phyloP scores from a whole-genome alignment of 1,140 invertebrate genomes.

The Drosophila lini region DNA sequence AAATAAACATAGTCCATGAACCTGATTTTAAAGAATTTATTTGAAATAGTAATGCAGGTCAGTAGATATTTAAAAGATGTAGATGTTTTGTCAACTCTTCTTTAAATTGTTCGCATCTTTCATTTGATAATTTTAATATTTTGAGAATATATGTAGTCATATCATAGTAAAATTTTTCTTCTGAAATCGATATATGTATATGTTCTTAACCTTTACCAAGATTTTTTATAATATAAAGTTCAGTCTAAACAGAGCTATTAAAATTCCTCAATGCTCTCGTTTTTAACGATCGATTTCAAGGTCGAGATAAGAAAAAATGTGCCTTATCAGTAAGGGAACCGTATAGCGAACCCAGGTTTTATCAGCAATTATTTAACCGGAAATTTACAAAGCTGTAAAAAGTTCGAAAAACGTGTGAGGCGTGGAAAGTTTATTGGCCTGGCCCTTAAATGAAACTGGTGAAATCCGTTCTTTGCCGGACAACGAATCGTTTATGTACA shows the following conservation, averaged over 20 bases:
- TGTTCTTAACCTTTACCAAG: neutral
- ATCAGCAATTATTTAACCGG: slow-evolving; percentile 12
- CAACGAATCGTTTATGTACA: neutral
- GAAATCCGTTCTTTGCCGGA: slow-evolving; percentile 40
- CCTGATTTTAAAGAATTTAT: no score
- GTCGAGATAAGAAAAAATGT: neutral
- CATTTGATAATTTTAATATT: no score
- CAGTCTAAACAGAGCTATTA: neutral
- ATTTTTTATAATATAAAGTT: neutral
- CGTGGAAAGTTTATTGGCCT: slow-evolving; percentile 32
- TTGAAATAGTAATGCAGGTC: no score
- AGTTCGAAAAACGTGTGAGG: slow-evolving; percentile 1
- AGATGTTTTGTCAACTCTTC: no score
- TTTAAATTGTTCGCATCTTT: no score
- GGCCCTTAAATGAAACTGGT: slow-evolving; percentile 34
- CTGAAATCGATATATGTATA: no score
- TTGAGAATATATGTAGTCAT: no score
- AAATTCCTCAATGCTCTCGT: neutral
- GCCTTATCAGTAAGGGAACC: slow-evolving; percentile 7
- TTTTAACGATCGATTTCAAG: neutral
- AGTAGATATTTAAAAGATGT: no score
- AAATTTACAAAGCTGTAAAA: slow-evolving; percentile 12
- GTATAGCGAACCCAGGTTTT: neutral
- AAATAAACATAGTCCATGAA: no score
- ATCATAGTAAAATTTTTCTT: no score